Base-by-base conservation (phyloP, 2,888 invertebrate genomes). In the Sphaerophoria rueppellii region DNA sequence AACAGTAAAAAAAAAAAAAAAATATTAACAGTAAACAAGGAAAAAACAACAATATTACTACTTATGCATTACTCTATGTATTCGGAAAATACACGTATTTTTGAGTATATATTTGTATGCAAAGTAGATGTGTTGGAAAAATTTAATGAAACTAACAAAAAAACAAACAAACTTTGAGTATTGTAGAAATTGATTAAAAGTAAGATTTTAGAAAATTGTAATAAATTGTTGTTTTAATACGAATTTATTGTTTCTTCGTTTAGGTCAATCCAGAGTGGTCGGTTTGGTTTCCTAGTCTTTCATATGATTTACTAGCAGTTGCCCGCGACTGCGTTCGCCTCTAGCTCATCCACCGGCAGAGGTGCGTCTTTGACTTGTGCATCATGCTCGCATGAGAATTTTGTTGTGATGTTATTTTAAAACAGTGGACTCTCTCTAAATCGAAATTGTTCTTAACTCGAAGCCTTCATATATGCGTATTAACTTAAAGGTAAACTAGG, bases 171-270 rank as follows among this genome's bases (percentile, higher is more conserved):
- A 70, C 74, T 60, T 83, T 85, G 76, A 85, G 82, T 86, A 87
- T 86, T 87, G 86, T 87, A 87, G 86, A 86, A 82, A 86, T 86
- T 87, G 86, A 87, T 79, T 87, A 87, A 86, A 87, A 82, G 81
- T 87, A 86, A 87, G 87, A 87, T 87, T 87, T 87, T 87, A 87
- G 87, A 87, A 86, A 87, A 87, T 87, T 87, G 83, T 85, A 85
- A 80, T 69, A 85, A 80, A 72, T 40, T 9, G 14, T 65, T 79
- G 82, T 83, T 83, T 79, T 83, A 67, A 58, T 65, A 50, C 11
- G 35, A 50, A 37, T 52, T 52, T 11, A 11, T 52, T 52, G 7
- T 9, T 43, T 43, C 52, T 52, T 52, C 16, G 52, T 11, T 24
- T 24, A 24, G 5, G 32, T 24, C 16, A 3, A 24, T 24, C 24